These are phyloP conservation scores for Galendromus occidentalis DNA, from an alignment of 1,140 invertebrate species.

Conservation along the genomic window DNA sequence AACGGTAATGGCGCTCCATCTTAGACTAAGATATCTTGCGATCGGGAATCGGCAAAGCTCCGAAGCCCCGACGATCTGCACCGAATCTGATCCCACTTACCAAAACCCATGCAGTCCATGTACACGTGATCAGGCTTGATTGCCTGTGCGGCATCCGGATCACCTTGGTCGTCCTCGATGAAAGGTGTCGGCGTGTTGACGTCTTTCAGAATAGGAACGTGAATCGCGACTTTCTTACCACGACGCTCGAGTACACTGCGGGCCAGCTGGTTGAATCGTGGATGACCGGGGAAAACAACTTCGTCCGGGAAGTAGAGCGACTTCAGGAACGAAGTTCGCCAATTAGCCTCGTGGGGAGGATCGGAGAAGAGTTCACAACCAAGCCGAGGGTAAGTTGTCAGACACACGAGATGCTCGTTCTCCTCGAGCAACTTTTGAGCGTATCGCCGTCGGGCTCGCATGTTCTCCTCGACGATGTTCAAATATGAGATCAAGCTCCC, in stretches of 20 bases:
- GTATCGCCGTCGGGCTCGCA: conserved; percentile 45
- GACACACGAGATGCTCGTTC: conserved; percentile 65
- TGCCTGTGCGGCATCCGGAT: conserved; percentile 39
- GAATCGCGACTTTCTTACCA: conserved; percentile 57
- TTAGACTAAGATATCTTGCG: too few species aligned
- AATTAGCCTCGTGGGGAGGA: conserved; percentile 47
- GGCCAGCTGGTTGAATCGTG: conserved; percentile 73
- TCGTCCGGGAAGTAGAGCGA: conserved; percentile 91
- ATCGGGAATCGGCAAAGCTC: too few species aligned
- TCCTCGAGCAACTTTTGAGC: conserved; percentile 21
- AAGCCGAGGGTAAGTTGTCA: conserved; percentile 79
- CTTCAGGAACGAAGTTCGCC: conserved; percentile 47
- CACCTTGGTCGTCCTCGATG: conserved; percentile 43
- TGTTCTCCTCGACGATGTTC: conserved; percentile 93
- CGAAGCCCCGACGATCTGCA: too few species aligned
- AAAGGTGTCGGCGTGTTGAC: conserved; percentile 50
- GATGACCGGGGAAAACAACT: conserved; percentile 78
- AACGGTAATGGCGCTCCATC: too few species aligned
- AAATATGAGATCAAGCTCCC: conserved; percentile 74
- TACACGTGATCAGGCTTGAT: conserved; percentile 67
- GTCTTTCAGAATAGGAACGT: conserved; percentile 63
- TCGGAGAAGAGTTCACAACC: conserved; percentile 73
- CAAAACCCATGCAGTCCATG: conserved; percentile 98
- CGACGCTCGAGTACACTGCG: conserved; percentile 73
- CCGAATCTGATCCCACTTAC: conserved; percentile 25